Base-by-base conservation (phyloP, 2,888 invertebrate species). In the Cheilosia urbana region DNA sequence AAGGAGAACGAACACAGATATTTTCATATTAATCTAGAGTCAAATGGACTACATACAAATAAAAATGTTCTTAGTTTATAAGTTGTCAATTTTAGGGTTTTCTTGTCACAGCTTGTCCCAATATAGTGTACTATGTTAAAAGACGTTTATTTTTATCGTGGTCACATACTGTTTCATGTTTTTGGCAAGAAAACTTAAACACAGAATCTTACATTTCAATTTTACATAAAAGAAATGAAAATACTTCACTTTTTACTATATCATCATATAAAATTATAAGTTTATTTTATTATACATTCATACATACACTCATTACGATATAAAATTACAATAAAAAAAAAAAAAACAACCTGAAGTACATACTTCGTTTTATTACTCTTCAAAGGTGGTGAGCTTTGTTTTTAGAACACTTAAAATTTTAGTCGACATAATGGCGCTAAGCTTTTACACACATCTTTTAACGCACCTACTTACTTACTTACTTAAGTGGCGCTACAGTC, bases 1-100 rank as follows among this genome's bases (percentile, higher is more conserved):
- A 62, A 75, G 62, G 24, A 47, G 53, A 30, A 72, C 3, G 11
- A 65, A 58, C 42, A 71, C 47, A 53, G 34, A 75, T 81, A 81
- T 81, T 81, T 81, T 81, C 81, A 63, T 81, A 81, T 75, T 5
- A 69, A 63, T 75, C 47, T 60, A 55, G 53, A 63, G 65, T 49
- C 27, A 66, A 27, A 63, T 17, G 17, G 49, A 58, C 45, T 24
- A 47, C 27, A 24, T 72, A 63, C 34, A 49, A 49, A 63, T 34
- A 2, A n/a, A 7, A 47, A 42, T 27, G 7, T 57, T 57, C 30
- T 58, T 57, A 58, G 58, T 71, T 71, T 49, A 17, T 71, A 58
- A 47, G 58, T 37, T 68, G 30, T 42, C 6, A 30, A 30, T 49
- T 37, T 37, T 15, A 30, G 37, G 19, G 27, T 30, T 13, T 53